Conservation (phyloP, 1,140 invertebrate genomes). For the Procambarus virginalis region DNA sequence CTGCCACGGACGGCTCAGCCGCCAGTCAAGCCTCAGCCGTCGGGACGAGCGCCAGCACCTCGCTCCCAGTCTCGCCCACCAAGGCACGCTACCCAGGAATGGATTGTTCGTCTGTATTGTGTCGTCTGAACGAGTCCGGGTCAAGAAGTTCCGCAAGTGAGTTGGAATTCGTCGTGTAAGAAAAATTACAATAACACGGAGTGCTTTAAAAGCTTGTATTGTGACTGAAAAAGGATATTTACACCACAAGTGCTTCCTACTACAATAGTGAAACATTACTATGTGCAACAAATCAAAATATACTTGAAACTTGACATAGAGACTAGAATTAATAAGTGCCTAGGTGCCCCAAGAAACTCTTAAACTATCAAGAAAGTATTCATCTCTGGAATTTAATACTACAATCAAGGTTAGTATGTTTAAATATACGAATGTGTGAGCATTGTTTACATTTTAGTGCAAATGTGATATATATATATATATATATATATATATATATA, state of each 20-base stretch:
- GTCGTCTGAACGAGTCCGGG: constrained; percentile 18
- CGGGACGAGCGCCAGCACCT: neutral
- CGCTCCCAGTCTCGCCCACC: neutral
- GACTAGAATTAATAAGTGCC: neutral
- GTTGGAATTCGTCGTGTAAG: neutral
- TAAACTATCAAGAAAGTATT: neutral
- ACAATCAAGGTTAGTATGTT: neutral
- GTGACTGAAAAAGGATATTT: neutral
- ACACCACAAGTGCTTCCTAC: neutral
- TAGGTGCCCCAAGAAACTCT: neutral
- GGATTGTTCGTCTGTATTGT: constrained; percentile 5
- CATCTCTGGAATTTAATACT: neutral
- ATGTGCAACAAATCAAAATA: neutral
- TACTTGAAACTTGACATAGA: neutral
- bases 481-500: neutral
- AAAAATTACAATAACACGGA: neutral
- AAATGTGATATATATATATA: neutral
- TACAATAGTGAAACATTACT: neutral
- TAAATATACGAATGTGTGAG: neutral
- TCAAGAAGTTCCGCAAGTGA: constrained; percentile 2
- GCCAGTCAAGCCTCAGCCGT: constrained; percentile 6
- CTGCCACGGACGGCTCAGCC: neutral
- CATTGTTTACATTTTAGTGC: neutral
- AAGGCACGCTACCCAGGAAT: neutral
- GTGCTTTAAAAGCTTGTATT: neutral